Conservation (phyloP, 2,113 vertebrate species). For the Brachypodius melanocephalos region DNA sequence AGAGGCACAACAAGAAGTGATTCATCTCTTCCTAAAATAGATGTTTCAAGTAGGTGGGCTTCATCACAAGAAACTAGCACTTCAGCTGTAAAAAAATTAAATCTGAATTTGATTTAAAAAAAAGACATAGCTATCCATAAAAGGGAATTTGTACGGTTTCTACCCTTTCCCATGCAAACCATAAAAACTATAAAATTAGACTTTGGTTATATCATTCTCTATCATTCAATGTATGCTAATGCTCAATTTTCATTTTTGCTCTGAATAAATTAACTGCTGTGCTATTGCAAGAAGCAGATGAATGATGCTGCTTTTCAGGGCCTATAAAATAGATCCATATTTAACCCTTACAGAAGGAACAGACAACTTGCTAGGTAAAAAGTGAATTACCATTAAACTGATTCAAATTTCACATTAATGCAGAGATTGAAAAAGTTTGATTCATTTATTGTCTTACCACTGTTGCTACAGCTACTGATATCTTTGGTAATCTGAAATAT, state of each 20-base stretch:
- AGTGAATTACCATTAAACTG: background rate
- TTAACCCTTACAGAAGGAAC: background rate
- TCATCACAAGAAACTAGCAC: background rate
- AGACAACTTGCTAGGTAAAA: background rate
- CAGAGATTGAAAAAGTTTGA: background rate
- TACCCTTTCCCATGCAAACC: background rate
- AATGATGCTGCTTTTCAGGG: background rate
- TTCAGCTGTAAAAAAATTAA: background rate
- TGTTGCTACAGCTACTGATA: background rate
- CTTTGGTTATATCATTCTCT: background rate
- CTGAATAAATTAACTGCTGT: background rate
- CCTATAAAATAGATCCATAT: background rate
- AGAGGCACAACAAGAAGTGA: slow-evolving; percentile 5
- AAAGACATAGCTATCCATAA: background rate
- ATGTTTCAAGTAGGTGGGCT: slow-evolving; percentile 22
- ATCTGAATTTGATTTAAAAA: background rate
- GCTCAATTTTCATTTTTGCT: background rate
- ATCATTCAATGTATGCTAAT: background rate
- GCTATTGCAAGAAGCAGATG: background rate
- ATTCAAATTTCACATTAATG: background rate
- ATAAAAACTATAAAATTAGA: background rate
- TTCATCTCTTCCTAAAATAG: slow-evolving; percentile 17
- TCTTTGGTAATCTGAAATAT: background rate
- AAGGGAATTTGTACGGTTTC: background rate
- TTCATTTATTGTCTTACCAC: background rate